Evolutionary conservation across 37 sponge, comb jelly and placozoan genomes (phyloP).

Genomic region (Aphrocallistes beatrix): DNA sequence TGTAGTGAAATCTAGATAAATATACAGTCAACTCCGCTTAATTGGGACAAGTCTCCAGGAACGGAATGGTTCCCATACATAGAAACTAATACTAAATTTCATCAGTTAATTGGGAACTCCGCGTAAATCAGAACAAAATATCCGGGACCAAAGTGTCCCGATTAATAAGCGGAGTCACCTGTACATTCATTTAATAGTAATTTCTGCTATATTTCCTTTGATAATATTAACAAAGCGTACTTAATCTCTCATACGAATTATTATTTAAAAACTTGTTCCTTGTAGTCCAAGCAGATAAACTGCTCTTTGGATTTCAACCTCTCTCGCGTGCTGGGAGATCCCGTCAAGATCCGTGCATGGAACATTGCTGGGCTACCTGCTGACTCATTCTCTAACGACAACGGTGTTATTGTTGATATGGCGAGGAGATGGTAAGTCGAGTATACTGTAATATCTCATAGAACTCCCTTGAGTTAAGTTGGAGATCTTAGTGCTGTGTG

Average conservation of each 20-base stretch:
- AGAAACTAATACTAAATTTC: too few species aligned
- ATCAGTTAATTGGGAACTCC: too few species aligned
- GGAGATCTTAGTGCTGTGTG: not conserved
- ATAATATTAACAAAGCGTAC: not conserved
- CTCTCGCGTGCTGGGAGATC: conserved; percentile 86
- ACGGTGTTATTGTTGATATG: conserved; percentile 91
- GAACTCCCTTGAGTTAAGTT: not conserved
- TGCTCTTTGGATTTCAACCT: conserved; percentile 79
- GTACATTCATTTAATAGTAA: too few species aligned
- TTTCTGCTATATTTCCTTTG: not conserved
- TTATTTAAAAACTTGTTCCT: too few species aligned
- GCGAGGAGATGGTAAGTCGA: conserved; percentile 78
- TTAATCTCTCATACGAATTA: not conserved
- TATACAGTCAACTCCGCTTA: not conserved
- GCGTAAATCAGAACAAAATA: too few species aligned
- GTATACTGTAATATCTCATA: not conserved
- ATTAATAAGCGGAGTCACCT: too few species aligned
- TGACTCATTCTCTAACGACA: conserved; percentile 90
- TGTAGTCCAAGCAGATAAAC: conserved; percentile 42
- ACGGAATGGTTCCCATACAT: too few species aligned
- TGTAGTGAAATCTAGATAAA: too few species aligned
- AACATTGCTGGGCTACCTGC: conserved; percentile 95
- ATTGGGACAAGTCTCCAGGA: too few species aligned
- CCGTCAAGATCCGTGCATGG: conserved; percentile 98
- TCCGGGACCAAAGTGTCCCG: too few species aligned